Percentiles rank a stretch among this genome's conserved stretches.
These are phyloP conservation scores for Atrina japonica DNA, from an alignment of 2,888 invertebrate genomes.

Conservation along the genomic window DNA sequence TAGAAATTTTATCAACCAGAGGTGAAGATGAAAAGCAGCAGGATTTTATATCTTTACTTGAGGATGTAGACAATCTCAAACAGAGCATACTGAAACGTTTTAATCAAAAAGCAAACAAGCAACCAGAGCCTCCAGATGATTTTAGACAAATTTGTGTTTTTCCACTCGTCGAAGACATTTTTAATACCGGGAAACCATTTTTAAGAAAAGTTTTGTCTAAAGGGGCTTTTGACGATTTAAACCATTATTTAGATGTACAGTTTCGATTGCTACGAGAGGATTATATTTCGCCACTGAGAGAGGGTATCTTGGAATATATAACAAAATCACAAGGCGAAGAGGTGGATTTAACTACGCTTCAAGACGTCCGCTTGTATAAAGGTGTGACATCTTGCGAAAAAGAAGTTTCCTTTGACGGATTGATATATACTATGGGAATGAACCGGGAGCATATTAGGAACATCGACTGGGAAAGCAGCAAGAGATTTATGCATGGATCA, in stretches of 20 bases:
- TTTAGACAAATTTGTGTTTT: slow-evolving; percentile 78
- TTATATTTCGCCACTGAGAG: slow-evolving; percentile 87
- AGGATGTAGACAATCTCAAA: no score
- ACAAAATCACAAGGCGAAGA: slow-evolving; percentile 16
- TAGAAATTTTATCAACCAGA: no score
- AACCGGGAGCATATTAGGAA: slow-evolving; percentile 33
- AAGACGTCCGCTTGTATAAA: slow-evolving; percentile 54
- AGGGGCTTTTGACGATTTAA: slow-evolving; percentile 85
- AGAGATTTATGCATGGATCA: slow-evolving; percentile 87
- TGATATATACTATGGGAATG: slow-evolving; percentile 49
- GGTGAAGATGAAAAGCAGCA: no score
- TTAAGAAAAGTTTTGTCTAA: slow-evolving; percentile 84
- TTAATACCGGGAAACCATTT: slow-evolving; percentile 78
- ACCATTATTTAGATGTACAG: slow-evolving; percentile 89
- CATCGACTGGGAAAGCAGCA: slow-evolving; percentile 81
- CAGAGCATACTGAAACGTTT: no score
- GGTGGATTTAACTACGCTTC: slow-evolving; percentile 20
- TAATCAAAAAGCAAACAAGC: no score
- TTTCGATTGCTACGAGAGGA: slow-evolving; percentile 91
- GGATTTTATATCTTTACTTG: no score
- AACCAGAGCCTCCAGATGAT: slow-evolving; percentile 80
- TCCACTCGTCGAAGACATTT: slow-evolving; percentile 77
- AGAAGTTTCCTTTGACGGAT: slow-evolving; percentile 48
- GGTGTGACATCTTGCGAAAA: slow-evolving; percentile 22
- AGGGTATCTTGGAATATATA: slow-evolving; percentile 85